Conservation (phyloP, 2,113 vertebrate species). For the Toxotes chatareus region DNA sequence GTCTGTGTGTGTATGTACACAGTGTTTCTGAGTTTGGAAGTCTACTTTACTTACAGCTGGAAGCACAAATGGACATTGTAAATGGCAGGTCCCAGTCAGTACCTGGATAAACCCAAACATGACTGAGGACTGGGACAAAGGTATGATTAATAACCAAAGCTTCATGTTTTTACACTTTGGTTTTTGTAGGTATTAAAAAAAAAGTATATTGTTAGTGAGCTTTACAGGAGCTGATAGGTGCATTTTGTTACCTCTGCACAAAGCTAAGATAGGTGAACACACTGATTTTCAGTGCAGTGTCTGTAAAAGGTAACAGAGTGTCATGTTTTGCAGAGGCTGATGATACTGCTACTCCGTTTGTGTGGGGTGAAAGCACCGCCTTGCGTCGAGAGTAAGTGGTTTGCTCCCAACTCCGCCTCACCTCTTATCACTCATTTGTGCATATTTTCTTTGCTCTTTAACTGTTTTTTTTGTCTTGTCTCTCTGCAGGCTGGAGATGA, state of each 20-base stretch:
- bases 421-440: background rate
- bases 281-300: background rate
- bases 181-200: background rate
- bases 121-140: constrained; percentile 82
- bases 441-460: background rate
- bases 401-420: background rate
- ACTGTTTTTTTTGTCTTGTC: background rate
- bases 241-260: background rate
- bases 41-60: constrained; percentile 15
- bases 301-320: background rate
- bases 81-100: constrained; percentile 69
- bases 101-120: constrained; percentile 64
- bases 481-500: constrained; percentile 33
- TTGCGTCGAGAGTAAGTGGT: constrained; percentile 20
- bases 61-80: background rate
- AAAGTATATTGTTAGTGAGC: background rate
- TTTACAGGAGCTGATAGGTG: background rate
- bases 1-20: background rate
- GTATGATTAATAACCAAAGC: constrained; percentile 37
- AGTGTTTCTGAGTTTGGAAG: background rate
- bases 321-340: constrained; percentile 70
- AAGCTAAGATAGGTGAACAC: background rate
- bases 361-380: constrained; percentile 59
- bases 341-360: constrained; percentile 54
- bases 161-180: background rate